Conservation (phyloP, 2,888 invertebrate species). For the Macaria liturata region DNA sequence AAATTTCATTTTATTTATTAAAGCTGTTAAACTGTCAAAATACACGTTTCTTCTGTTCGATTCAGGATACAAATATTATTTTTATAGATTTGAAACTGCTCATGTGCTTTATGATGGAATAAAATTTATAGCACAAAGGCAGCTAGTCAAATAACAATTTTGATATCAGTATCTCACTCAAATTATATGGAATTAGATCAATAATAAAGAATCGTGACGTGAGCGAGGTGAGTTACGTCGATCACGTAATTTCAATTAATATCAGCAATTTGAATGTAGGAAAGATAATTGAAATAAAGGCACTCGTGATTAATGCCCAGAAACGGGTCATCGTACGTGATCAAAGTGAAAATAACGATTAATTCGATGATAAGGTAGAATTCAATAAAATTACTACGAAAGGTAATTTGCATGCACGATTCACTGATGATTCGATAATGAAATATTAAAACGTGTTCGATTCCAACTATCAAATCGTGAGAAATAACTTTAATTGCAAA, state of each 20-base stretch:
- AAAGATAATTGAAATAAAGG: slow-evolving; percentile 32
- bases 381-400: slow-evolving; percentile 36
- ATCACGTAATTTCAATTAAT: slow-evolving; percentile 42
- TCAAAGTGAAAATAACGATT: slow-evolving; percentile 46
- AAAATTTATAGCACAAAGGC: slow-evolving; percentile 12
- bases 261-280: slow-evolving; percentile 26
- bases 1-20: slow-evolving; percentile 23
- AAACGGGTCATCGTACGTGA: slow-evolving; percentile 41
- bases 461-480: slow-evolving; percentile 20
- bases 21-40: slow-evolving; percentile 24
- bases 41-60: slow-evolving; percentile 11
- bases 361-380: slow-evolving; percentile 40
- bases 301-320: slow-evolving; percentile 40
- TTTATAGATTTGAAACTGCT: slow-evolving; percentile 9
- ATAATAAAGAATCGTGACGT: slow-evolving; percentile 24
- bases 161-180: slow-evolving; percentile 16
- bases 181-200: slow-evolving; percentile 26
- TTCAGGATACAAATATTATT: slow-evolving; percentile 15
- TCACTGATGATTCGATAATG: slow-evolving; percentile 35
- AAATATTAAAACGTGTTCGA: slow-evolving; percentile 42
- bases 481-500: slow-evolving; percentile 27
- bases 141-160: slow-evolving; percentile 16
- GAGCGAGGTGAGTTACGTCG: slow-evolving; percentile 32
- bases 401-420: slow-evolving; percentile 40
- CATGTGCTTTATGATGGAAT: slow-evolving; percentile 15